These are phyloP conservation scores for Lateolabrax maculatus DNA, from an alignment of 2,797 vertebrate genomes.

Conservation along the genomic window DNA sequence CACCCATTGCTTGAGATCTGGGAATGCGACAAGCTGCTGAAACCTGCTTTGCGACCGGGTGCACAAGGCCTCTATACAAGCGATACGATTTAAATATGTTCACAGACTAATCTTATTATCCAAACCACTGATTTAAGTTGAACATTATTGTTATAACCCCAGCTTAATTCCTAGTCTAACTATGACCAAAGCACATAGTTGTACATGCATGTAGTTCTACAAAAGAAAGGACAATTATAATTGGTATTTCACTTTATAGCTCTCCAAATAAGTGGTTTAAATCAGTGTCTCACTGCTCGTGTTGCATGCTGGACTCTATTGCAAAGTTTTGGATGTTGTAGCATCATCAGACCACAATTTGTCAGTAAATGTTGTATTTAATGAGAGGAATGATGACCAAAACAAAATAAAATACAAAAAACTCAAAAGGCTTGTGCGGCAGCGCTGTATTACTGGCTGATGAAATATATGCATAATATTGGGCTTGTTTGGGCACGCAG, in stretches of 20 bases:
- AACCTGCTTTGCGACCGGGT: neutral
- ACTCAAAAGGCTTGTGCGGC: neutral
- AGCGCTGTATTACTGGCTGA: neutral
- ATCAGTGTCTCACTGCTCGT: neutral
- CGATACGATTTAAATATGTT: neutral
- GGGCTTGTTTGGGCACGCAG: neutral
- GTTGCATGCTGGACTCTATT: neutral
- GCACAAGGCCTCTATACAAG: neutral
- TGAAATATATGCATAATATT: neutral
- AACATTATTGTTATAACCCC: neutral
- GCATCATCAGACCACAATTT: neutral
- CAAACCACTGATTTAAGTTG: neutral
- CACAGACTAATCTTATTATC: neutral
- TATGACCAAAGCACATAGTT: neutral
- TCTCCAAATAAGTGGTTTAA: neutral
- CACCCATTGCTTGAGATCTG: neutral
- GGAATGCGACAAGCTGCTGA: neutral
- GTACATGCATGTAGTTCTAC: neutral
- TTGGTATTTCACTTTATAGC: constrained; percentile 1
- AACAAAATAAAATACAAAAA: neutral
- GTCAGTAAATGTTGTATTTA: neutral
- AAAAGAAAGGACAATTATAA: neutral
- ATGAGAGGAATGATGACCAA: neutral
- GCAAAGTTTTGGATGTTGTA: neutral
- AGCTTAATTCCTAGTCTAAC: neutral